phyloP scores from a whole-genome alignment of 1,140 invertebrate genomes.

The Drosophila persimilis region DNA sequence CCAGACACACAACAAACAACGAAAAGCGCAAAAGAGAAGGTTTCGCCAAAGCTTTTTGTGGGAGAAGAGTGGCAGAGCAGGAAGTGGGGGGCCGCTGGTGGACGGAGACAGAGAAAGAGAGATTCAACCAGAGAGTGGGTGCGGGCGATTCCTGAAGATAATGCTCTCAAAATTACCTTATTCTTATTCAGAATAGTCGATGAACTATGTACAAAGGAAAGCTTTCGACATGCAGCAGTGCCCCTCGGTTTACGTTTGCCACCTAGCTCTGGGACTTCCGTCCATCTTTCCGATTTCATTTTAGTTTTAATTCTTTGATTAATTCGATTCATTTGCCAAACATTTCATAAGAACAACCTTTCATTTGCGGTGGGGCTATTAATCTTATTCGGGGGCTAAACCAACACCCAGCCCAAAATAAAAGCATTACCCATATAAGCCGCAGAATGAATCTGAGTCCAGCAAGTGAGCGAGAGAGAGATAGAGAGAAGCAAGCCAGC shows the following conservation, averaged over 20 bases:
- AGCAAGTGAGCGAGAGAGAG: no score
- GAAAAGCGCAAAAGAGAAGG: constrained; percentile 21
- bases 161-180: no score
- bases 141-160: not conserved
- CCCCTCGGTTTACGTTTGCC: no score
- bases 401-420: constrained; percentile 19
- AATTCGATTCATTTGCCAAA: constrained; percentile 15
- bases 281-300: not conserved
- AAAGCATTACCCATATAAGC: no score
- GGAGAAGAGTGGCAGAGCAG: not conserved
- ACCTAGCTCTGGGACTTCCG: no score
- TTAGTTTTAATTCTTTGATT: constrained; percentile 16
- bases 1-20: constrained; percentile 5
- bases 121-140: constrained; percentile 14
- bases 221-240: no score
- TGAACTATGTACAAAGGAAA: no score
- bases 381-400: constrained; percentile 38
- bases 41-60: no score
- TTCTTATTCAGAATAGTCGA: no score
- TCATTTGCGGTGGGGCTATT: constrained; percentile 24
- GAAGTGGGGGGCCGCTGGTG: not conserved
- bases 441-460: no score
- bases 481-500: not conserved
- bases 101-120: constrained; percentile 2
- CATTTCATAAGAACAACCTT: constrained; percentile 10